Evolutionary conservation across 2,888 invertebrate genomes (phyloP), one percentile per base, ranked within the genome.

Genomic region (Synanthedon formicaeformis): DNA sequence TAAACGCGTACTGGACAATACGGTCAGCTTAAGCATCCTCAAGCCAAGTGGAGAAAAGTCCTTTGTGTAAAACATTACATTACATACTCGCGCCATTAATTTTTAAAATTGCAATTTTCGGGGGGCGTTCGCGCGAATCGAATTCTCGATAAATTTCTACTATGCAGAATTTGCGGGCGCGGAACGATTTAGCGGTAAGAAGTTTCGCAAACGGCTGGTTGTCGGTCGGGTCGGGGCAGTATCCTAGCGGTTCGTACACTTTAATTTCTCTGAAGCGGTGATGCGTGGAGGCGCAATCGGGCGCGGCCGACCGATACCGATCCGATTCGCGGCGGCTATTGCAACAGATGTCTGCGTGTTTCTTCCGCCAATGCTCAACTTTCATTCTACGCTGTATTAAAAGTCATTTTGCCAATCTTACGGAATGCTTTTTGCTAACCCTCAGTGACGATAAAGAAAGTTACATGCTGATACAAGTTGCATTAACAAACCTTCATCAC

Each of bases 221-320:
- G 65, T 67, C 62, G 67, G 64, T 62, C 63, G 64, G 55, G 34
- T 34, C 10, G 66, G 69, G 65, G 66, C 64, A 69, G 73, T 58
- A 34, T 73, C 75, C 76, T 73, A 80, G 76, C 78, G 77, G 78
- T 73, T 64, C 69, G 71, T 71, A 73, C 69, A 81, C 78, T 80
- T 80, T 72, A 84, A 84, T 87, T 86, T 87, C 85, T 85, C 83
- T 74, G 75, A 65, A 70, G 59, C 78, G 72, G 61, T 75, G 80
- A 75, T 75, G 85, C 85, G 80, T 81, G 65, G 71, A 82, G 66
- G 77, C 70, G 83, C 84, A 85, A 85, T 85, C 85, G 79, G 78
- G 81, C 78, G 78, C 83, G 81, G 74, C 78, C 75, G 75, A 81
- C 66, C 78, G 78, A 78, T 79, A 82, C 74, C 75, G 80, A 83